A percentile compares a stretch with the other conserved stretches of the same genome.
Evolutionary conservation across 1,140 invertebrate genomes (phyloP).

Genomic region (Orchesella cincta): DNA sequence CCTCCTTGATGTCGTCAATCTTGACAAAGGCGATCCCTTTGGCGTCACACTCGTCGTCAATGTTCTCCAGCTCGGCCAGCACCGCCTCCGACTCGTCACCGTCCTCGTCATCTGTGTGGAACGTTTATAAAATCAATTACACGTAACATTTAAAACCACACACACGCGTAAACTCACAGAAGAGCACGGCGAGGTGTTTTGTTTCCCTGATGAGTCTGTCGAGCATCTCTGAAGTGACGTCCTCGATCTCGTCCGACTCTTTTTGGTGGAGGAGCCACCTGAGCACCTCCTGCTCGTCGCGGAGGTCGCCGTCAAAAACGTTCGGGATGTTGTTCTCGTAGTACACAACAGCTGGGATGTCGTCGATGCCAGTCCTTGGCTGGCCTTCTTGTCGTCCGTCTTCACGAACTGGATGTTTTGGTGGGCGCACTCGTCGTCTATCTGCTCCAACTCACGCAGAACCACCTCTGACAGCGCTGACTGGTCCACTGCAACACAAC

Average conservation of each 20-base stretch:
- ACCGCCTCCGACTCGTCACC: conserved; percentile 83
- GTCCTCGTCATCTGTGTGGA: conserved; percentile 79
- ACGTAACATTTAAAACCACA: conserved; percentile 15
- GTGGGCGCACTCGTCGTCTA: conserved; percentile 88
- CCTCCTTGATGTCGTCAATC: conserved; percentile 86
- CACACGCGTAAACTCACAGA: conserved; percentile 70
- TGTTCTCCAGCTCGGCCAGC: conserved; percentile 87
- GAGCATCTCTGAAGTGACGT: conserved; percentile 90
- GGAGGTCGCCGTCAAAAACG: conserved; percentile 85
- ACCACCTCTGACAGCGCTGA: conserved; percentile 57
- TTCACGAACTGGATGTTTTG: conserved; percentile 92
- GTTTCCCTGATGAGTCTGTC: conserved; percentile 84
- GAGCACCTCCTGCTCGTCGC: conserved; percentile 86
- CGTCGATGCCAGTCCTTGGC: conserved; percentile 82
- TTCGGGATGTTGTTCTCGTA: conserved; percentile 91
- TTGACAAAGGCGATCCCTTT: conserved; percentile 83
- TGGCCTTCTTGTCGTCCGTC: conserved; percentile 78
- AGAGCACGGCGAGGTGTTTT: conserved; percentile 84
- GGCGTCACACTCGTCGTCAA: conserved; percentile 86
- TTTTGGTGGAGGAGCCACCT: conserved; percentile 83
- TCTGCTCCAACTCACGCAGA: conserved; percentile 82
- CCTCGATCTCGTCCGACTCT: conserved; percentile 91
- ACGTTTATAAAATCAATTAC: background rate
- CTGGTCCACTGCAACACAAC: conserved; percentile 35
- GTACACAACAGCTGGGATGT: conserved; percentile 82